Percentiles rank a stretch among this genome's conserved stretches.
phyloP scores from a whole-genome alignment of 2,888 invertebrate genomes.

The Sphinx pinastri region DNA sequence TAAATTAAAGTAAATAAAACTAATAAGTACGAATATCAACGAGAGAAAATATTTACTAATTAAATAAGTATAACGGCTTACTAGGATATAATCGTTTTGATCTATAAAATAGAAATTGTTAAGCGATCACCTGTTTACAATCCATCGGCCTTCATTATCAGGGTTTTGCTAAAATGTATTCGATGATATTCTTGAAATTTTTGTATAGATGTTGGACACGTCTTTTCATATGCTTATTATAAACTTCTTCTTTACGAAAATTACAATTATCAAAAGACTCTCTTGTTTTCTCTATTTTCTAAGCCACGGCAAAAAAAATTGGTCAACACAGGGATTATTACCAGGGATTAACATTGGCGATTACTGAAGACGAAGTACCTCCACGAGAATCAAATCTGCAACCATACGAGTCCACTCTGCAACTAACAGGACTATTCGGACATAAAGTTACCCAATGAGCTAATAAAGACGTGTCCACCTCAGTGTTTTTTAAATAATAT shows the following conservation, averaged over 20 bases:
- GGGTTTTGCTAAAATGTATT: constrained; percentile 1
- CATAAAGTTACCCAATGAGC: no score
- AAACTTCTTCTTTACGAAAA: background rate
- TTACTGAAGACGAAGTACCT: no score
- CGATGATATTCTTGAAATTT: background rate
- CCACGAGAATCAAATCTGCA: no score
- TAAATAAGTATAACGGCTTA: constrained; percentile 23
- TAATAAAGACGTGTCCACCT: no score
- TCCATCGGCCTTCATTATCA: constrained; percentile 18
- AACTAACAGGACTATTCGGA: no score
- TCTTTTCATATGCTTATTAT: background rate
- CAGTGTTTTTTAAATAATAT: no score
- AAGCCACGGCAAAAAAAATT: no score
- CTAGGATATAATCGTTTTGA: constrained; percentile 10
- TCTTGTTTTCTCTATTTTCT: no score
- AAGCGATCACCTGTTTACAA: constrained; percentile 17
- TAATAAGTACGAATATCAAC: constrained; percentile 19
- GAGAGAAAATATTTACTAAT: constrained; percentile 24
- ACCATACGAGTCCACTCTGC: no score
- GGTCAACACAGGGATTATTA: no score
- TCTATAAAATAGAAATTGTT: constrained; percentile 11
- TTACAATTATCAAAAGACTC: no score
- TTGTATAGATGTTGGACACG: background rate
- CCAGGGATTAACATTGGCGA: no score
- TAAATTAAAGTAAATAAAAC: constrained; percentile 11